These are phyloP conservation scores for Metridium senile DNA, from an alignment of 92 coral and sea anemone species.

Conservation along the genomic window DNA sequence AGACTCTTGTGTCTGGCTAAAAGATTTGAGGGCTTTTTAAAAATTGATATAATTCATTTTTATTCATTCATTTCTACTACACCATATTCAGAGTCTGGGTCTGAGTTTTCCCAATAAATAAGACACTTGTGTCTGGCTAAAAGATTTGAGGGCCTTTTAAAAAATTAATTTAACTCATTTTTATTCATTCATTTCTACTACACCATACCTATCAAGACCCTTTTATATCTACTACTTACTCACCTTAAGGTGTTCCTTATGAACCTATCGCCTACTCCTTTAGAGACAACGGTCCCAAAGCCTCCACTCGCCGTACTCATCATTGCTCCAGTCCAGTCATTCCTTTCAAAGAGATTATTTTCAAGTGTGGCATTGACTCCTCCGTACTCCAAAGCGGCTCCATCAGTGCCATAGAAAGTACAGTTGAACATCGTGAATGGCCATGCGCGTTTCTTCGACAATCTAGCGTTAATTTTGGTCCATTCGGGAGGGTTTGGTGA, in stretches of 20 bases:
- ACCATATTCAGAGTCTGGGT: no score
- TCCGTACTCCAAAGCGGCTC: slow-evolving; percentile 65
- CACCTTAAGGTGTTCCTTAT: slow-evolving; percentile 48
- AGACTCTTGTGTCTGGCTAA: no score
- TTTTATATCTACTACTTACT: no score
- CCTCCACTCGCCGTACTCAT: slow-evolving; percentile 55
- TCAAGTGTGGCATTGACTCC: slow-evolving; percentile 58
- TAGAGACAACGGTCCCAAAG: slow-evolving; percentile 65
- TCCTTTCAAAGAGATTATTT: slow-evolving; percentile 74
- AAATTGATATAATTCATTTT: no score
- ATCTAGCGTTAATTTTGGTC: slow-evolving; percentile 50
- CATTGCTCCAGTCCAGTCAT: slow-evolving; percentile 79
- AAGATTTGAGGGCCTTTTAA: no score
- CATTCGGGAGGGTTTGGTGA: slow-evolving; percentile 58
- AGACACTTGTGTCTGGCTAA: no score
- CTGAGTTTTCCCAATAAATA: no score
- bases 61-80: no score
- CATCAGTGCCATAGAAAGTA: slow-evolving; percentile 73
- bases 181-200: no score
- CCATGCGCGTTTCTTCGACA: not conserved
- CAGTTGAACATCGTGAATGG: slow-evolving; percentile 31
- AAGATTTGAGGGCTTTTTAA: no score
- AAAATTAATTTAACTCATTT: not conserved
- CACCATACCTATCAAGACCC: not conserved
- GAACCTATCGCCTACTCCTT: slow-evolving; percentile 47